These are phyloP conservation scores for Jacana jacana DNA, from an alignment of 2,113 vertebrate species.

Conservation along the genomic window DNA sequence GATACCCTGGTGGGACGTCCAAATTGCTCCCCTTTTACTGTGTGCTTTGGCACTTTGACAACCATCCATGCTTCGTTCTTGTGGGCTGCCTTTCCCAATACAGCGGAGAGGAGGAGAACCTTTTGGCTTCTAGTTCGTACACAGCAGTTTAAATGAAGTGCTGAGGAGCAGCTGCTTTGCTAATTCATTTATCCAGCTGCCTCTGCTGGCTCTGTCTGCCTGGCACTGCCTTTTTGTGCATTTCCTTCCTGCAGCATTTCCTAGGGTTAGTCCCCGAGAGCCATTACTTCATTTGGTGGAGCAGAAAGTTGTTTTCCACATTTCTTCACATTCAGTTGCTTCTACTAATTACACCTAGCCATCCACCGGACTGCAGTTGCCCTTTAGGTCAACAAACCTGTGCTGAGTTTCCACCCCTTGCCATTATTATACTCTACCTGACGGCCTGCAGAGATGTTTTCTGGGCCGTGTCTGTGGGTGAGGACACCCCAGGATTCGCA, in stretches of 20 bases:
- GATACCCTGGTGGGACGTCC: neutral
- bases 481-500: neutral
- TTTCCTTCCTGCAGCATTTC: neutral
- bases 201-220: neutral
- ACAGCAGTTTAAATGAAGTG: neutral
- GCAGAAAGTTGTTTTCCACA: neutral
- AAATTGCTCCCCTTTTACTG: neutral
- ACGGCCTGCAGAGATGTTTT: neutral
- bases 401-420: neutral
- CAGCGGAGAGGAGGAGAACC: neutral
- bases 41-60: neutral
- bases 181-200: neutral
- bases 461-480: neutral
- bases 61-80: neutral
- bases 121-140: neutral
- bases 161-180: neutral
- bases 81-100: neutral
- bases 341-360: neutral
- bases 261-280: neutral
- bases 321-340: neutral
- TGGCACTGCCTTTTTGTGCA: neutral
- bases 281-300: neutral
- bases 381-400: neutral
- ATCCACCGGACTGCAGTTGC: neutral
- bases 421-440: accelerated